Conservation (phyloP, 2,113 vertebrate species). For the Cyprinus carpio region DNA sequence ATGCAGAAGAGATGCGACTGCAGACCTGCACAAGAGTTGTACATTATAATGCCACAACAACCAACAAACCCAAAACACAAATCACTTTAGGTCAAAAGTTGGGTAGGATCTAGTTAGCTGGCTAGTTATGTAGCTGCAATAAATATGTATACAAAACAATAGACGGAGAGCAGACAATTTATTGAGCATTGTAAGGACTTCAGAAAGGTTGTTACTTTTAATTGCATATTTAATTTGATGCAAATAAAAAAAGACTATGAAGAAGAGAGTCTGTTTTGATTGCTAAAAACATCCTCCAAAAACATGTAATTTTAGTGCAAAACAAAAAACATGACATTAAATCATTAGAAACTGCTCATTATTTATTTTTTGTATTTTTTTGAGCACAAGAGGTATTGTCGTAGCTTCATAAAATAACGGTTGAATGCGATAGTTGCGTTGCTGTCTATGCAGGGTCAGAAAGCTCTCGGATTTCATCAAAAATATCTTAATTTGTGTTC, state of each 20-base stretch:
- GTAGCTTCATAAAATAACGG: too few relatives aligned
- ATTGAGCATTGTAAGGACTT: not conserved
- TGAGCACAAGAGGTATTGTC: too few relatives aligned
- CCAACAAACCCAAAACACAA: not conserved
- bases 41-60: not conserved
- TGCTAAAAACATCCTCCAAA: too few relatives aligned
- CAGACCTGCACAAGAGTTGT: not conserved
- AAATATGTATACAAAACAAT: not conserved
- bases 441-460: not conserved
- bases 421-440: not conserved
- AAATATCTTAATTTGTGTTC: not conserved
- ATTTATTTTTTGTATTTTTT: too few relatives aligned
- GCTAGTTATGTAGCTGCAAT: not conserved
- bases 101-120: not conserved
- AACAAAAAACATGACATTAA: too few relatives aligned
- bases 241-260: not conserved
- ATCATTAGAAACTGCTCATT: too few relatives aligned
- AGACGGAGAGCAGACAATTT: not conserved
- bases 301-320: too few relatives aligned
- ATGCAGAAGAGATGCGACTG: conserved; percentile 21
- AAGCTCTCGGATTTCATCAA: not conserved
- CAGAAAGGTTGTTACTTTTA: not conserved
- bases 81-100: not conserved
- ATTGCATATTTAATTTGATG: not conserved
- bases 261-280: not conserved